Percentiles rank a stretch among this genome's conserved stretches.
Conservation (phyloP, 2,797 vertebrate species). For the Remorina albescens region DNA sequence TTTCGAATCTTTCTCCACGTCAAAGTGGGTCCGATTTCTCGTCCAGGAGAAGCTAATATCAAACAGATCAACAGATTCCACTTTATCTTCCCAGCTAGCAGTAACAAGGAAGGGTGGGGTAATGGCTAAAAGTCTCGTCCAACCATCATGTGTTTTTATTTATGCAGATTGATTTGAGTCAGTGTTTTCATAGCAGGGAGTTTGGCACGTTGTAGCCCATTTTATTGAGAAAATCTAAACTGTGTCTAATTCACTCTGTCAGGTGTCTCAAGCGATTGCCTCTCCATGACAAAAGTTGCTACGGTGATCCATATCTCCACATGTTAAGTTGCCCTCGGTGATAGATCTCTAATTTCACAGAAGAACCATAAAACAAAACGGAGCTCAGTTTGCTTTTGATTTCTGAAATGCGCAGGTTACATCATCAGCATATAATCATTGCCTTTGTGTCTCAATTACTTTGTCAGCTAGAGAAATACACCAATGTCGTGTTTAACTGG, state of each 20-base stretch:
- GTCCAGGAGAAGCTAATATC: conserved; percentile 94
- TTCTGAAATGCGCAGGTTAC: neutral
- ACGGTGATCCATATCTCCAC: conserved; percentile 44
- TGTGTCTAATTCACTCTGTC: conserved; percentile 33
- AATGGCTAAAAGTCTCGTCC: neutral
- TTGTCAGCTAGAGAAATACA: neutral
- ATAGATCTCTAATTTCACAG: conserved; percentile 17
- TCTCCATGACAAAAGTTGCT: conserved; percentile 62
- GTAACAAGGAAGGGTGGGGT: neutral
- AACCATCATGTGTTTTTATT: neutral
- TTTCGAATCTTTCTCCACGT: conserved; percentile 92
- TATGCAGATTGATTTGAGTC: conserved; percentile 5
- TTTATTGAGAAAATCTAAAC: conserved; percentile 24
- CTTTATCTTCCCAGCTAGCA: neutral
- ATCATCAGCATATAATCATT: neutral
- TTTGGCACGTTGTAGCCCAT: conserved; percentile 8
- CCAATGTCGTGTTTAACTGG: neutral
- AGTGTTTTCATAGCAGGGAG: conserved; percentile 6
- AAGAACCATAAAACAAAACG: neutral
- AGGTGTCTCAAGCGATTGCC: conserved; percentile 40
- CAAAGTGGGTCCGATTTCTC: conserved; percentile 95
- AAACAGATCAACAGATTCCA: neutral
- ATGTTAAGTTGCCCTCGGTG: conserved; percentile 32
- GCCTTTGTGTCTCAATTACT: neutral
- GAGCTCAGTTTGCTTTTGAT: conserved; percentile 15